Conservation (phyloP, 2,797 vertebrate species). For the Forpus xanthops region DNA sequence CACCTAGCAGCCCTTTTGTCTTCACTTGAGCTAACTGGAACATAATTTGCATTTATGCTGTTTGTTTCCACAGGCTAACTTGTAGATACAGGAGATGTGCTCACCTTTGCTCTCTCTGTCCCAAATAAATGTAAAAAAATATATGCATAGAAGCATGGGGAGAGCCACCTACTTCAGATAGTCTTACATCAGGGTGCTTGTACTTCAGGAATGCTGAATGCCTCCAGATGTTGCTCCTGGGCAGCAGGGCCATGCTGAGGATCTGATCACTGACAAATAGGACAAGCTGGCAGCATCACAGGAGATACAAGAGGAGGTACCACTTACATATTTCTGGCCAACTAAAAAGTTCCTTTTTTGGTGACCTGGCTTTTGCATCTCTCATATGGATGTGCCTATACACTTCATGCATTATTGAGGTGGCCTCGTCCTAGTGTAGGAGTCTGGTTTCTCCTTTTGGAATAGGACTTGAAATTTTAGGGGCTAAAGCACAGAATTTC, state of each 20-base stretch:
- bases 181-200: neutral
- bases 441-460: neutral
- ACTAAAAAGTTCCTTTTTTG: neutral
- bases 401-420: neutral
- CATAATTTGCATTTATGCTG: neutral
- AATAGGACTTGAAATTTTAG: neutral
- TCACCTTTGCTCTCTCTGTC: neutral
- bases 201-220: neutral
- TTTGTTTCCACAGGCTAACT: neutral
- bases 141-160: neutral
- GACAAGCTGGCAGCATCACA: neutral
- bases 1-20: neutral
- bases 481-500: neutral
- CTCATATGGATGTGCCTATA: neutral
- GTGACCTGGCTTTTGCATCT: neutral
- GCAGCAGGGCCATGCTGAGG: neutral
- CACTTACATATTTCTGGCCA: neutral
- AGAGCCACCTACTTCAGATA: neutral
- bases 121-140: neutral
- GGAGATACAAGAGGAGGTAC: fast-evolving
- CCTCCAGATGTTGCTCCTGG: neutral
- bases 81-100: neutral
- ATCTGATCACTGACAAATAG: neutral
- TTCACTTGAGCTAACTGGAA: neutral
- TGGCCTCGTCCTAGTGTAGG: neutral